Evolutionary conservation across 2,113 vertebrate genomes (phyloP).

Genomic region (Bos indicus): DNA sequence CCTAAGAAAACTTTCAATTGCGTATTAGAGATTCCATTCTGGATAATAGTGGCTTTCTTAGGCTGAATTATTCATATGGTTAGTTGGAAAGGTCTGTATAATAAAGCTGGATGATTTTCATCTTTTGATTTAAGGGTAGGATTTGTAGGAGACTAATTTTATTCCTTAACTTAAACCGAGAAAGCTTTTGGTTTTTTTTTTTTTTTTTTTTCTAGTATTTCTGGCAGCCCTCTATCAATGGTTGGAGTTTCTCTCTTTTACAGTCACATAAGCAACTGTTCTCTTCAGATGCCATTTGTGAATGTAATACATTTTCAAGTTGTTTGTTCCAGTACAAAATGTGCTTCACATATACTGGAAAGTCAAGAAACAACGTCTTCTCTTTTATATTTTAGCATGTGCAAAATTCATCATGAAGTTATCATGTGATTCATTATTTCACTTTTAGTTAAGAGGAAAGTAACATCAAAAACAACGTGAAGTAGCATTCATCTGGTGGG

Average conservation of each 20-base stretch:
- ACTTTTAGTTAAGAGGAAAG: slow-evolving; percentile 51
- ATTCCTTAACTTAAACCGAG: slow-evolving; percentile 41
- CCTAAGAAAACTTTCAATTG: slow-evolving; percentile 14
- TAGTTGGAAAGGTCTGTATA: slow-evolving; percentile 24
- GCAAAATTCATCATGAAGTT: slow-evolving; percentile 30
- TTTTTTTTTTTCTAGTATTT: background rate
- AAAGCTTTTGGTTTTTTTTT: slow-evolving; percentile 4
- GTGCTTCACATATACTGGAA: slow-evolving; percentile 12
- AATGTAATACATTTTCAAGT: slow-evolving; percentile 11
- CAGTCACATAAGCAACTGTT: slow-evolving; percentile 20
- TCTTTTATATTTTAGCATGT: slow-evolving; percentile 37
- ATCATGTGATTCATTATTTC: slow-evolving; percentile 6
- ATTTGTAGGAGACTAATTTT: slow-evolving; percentile 34
- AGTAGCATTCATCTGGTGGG: background rate
- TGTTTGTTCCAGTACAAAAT: slow-evolving; percentile 41
- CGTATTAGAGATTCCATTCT: background rate
- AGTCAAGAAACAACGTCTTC: slow-evolving; percentile 3
- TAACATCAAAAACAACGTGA: background rate
- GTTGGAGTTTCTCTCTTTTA: slow-evolving; percentile 29
- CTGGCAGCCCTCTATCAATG: slow-evolving; percentile 21
- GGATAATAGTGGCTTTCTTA: slow-evolving; percentile 14
- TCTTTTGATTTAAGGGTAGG: slow-evolving; percentile 33
- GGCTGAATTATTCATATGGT: background rate
- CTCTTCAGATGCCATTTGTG: slow-evolving; percentile 34
- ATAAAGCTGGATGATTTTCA: background rate